Percentiles rank a stretch among this genome's conserved stretches.
Conservation (phyloP, 2,113 vertebrate species). For the Oenanthe oenanthe region DNA sequence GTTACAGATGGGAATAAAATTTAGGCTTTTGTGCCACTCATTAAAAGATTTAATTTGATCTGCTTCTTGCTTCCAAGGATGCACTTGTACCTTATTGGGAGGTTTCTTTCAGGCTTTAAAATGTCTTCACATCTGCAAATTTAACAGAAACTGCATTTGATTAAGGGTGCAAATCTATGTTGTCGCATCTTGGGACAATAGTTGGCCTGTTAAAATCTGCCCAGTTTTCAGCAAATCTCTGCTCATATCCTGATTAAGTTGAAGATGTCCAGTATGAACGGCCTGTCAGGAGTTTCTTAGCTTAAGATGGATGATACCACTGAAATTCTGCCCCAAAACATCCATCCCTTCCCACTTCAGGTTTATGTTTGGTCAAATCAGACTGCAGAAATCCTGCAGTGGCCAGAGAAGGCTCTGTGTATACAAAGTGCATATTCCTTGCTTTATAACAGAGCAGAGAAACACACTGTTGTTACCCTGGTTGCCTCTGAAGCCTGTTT, state of each 20-base stretch:
- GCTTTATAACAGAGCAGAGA: not conserved
- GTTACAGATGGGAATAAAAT: not conserved
- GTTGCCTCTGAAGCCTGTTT: not conserved
- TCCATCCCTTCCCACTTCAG: not conserved
- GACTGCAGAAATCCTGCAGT: not conserved
- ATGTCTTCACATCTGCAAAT: not conserved
- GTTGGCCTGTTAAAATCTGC: not conserved
- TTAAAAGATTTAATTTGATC: not conserved
- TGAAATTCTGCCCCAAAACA: not conserved
- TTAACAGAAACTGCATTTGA: not conserved
- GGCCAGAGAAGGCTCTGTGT: not conserved
- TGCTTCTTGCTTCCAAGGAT: not conserved
- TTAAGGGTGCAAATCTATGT: not conserved
- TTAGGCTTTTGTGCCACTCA: not conserved
- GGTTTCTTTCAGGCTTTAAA: not conserved
- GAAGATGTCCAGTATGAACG: not conserved
- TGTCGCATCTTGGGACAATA: not conserved
- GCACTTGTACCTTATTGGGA: not conserved
- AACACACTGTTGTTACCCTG: accelerated
- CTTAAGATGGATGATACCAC: not conserved
- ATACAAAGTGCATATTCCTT: not conserved
- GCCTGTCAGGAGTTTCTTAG: not conserved
- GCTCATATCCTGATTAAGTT: not conserved
- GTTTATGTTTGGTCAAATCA: not conserved
- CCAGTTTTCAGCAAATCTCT: not conserved